These are phyloP conservation scores for Polietes domitor DNA, from an alignment of 2,888 invertebrate species.

Conservation along the genomic window DNA sequence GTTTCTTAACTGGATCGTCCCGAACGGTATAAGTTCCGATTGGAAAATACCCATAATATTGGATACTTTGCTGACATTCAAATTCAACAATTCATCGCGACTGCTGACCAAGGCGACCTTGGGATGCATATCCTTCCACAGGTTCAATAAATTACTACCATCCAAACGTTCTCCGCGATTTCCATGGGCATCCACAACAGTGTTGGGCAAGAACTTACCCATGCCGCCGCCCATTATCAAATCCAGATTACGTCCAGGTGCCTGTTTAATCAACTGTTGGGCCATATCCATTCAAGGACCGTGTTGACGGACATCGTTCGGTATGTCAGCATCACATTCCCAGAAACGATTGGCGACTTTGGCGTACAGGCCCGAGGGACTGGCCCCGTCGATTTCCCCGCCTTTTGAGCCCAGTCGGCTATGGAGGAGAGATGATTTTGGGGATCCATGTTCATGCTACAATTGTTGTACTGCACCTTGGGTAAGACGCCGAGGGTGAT, in stretches of 20 bases:
- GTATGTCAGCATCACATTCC: constrained; percentile 85
- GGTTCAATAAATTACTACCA: constrained; percentile 84
- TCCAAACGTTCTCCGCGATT: constrained; percentile 83
- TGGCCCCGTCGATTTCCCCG: constrained; percentile 86
- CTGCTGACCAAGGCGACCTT: constrained; percentile 83
- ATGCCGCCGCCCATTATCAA: constrained; percentile 90
- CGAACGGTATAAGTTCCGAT: constrained; percentile 82
- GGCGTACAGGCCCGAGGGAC: constrained; percentile 85
- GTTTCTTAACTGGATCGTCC: constrained; percentile 72
- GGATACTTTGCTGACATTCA: constrained; percentile 81
- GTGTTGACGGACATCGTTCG: constrained; percentile 35
- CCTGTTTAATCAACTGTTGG: constrained; percentile 85
- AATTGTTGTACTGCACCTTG: constrained; percentile 84
- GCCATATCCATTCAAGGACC: constrained; percentile 89
- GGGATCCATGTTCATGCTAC: constrained; percentile 83
- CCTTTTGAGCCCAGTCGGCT: constrained; percentile 85
- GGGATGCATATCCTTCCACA: constrained; percentile 84
- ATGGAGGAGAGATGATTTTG: constrained; percentile 85
- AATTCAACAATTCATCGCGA: constrained; percentile 82
- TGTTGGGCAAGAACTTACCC: constrained; percentile 84
- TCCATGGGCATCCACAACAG: constrained; percentile 80
- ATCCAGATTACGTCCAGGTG: constrained; percentile 87
- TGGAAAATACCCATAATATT: constrained; percentile 83
- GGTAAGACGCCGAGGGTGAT: constrained; percentile 87
- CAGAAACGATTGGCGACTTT: constrained; percentile 86